Conservation (phyloP, 53 echinoderm and acorn worm species). For the Stichopus horrens region DNA sequence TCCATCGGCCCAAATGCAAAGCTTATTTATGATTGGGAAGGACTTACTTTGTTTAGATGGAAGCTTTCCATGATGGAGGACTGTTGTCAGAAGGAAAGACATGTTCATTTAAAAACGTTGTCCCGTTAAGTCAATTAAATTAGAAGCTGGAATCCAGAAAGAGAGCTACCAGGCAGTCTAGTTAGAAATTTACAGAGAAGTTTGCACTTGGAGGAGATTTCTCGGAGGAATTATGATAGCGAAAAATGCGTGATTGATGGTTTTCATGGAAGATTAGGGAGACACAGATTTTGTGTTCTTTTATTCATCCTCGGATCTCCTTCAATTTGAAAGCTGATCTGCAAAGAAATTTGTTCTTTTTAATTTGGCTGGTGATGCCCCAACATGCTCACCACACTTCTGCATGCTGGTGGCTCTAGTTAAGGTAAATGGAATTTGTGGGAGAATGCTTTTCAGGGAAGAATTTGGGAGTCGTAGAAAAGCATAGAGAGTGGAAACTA, state of each 20-base stretch:
- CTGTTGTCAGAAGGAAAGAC: background rate
- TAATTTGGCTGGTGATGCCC: background rate
- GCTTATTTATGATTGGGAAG: background rate
- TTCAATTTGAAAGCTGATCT: too few relatives aligned
- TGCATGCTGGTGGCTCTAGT: background rate
- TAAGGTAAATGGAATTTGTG: background rate
- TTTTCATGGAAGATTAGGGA: background rate
- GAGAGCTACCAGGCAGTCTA: background rate
- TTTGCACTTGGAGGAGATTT: background rate
- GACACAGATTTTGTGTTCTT: background rate
- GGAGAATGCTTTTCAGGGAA: background rate
- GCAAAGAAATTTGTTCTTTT: background rate
- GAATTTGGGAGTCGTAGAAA: background rate
- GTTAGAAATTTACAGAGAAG: too few relatives aligned
- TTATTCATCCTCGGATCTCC: background rate
- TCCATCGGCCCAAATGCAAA: background rate
- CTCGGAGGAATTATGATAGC: background rate
- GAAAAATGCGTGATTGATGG: background rate
- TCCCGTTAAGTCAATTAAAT: background rate
- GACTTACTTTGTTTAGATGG: background rate
- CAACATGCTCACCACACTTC: background rate
- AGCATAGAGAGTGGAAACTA: background rate
- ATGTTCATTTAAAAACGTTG: background rate
- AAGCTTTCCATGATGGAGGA: background rate
- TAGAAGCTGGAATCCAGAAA: background rate